phyloP scores from a whole-genome alignment of 2,113 vertebrate genomes.

The Malaclemys terrapin region DNA sequence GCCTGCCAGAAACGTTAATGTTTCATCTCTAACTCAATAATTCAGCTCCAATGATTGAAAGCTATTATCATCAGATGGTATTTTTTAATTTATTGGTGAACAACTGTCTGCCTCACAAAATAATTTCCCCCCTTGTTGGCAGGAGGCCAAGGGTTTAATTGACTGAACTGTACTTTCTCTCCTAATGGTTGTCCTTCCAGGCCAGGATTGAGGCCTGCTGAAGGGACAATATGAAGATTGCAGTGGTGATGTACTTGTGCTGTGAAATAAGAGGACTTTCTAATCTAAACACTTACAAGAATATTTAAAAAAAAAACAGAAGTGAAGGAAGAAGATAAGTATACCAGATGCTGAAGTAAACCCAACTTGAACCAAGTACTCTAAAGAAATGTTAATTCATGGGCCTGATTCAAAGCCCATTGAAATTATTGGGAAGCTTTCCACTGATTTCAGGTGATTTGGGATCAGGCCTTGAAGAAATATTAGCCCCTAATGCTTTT shows the following conservation, averaged over 20 bases:
- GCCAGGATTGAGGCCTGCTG: not conserved
- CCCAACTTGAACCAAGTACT: not conserved
- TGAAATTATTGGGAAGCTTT: not conserved
- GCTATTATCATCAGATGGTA: not conserved
- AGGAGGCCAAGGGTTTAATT: not conserved
- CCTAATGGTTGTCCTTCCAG: not conserved
- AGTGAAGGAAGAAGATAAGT: not conserved
- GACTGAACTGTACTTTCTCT: not conserved
- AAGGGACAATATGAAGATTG: not conserved
- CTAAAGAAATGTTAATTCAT: not conserved
- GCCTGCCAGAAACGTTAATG: accelerated
- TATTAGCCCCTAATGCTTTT: not conserved
- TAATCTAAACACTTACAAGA: not conserved
- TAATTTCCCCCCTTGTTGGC: not conserved
- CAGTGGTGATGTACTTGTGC: not conserved
- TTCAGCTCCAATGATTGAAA: not conserved
- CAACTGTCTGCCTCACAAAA: not conserved
- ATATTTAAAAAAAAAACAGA: not conserved
- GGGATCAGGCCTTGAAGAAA: not conserved
- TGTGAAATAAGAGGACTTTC: not conserved
- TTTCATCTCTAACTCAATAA: not conserved
- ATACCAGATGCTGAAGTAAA: not conserved
- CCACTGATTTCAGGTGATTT: not conserved
- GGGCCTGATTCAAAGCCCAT: not conserved
- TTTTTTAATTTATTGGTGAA: not conserved